These are phyloP conservation scores for Leptopilina syphax DNA, from an alignment of 2,888 invertebrate genomes.

Conservation along the genomic window DNA sequence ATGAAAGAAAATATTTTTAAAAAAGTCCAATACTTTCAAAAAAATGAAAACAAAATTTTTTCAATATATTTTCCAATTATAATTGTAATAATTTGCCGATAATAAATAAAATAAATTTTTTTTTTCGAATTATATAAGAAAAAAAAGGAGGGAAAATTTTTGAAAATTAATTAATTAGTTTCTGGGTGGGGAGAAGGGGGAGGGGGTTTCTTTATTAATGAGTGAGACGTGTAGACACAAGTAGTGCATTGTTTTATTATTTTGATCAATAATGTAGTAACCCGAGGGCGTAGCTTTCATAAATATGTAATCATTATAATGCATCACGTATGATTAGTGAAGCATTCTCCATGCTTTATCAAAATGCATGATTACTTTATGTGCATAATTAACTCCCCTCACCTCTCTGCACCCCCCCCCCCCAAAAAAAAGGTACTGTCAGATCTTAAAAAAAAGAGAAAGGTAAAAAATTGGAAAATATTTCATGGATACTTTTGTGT, in stretches of 20 bases:
- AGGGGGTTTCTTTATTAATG: slow-evolving; percentile 3
- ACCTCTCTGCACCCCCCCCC: too few species aligned
- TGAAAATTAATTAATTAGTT: not conserved
- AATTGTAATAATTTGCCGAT: too few species aligned
- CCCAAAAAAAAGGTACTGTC: not conserved
- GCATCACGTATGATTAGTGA: slow-evolving; percentile 28
- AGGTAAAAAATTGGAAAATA: too few species aligned
- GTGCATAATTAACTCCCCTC: not conserved
- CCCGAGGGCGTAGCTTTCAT: slow-evolving; percentile 22
- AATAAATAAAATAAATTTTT: too few species aligned
- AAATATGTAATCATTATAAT: slow-evolving; percentile 36
- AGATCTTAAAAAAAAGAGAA: not conserved
- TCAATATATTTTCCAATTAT: too few species aligned
- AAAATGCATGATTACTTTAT: slow-evolving; percentile 24
- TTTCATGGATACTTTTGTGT: too few species aligned
- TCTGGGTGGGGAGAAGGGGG: not conserved
- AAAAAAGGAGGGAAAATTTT: too few species aligned
- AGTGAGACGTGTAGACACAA: slow-evolving; percentile 26
- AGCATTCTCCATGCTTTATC: slow-evolving; percentile 6
- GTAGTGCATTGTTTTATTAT: slow-evolving; percentile 32
- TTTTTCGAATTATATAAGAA: too few species aligned
- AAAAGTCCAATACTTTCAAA: too few species aligned
- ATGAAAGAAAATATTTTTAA: too few species aligned
- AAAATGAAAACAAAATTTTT: too few species aligned
- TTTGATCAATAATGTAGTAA: slow-evolving; percentile 4